These are phyloP conservation scores for Protosalanx chinensis DNA, from an alignment of 2,797 vertebrate species.

Conservation along the genomic window DNA sequence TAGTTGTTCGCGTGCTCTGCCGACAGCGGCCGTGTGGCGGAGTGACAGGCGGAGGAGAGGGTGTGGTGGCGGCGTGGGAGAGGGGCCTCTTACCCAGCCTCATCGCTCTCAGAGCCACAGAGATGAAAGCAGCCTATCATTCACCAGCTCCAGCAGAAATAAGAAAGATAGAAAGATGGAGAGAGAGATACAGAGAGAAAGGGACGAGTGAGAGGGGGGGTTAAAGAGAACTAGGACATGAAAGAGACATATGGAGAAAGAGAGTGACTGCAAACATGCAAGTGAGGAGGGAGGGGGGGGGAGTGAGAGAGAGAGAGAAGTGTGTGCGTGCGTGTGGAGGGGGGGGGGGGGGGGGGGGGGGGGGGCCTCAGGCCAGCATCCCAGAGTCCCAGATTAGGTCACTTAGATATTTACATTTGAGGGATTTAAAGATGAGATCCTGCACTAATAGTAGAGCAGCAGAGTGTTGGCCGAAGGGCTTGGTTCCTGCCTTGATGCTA, in stretches of 20 bases:
- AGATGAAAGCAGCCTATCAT: conserved; percentile 56
- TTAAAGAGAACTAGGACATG: conserved; percentile 3
- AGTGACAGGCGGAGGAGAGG: conserved; percentile 59
- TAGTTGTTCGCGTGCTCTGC: conserved; percentile 51
- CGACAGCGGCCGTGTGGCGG: conserved; percentile 59
- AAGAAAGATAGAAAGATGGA: neutral
- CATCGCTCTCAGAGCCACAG: conserved; percentile 24
- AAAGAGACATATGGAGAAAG: conserved; percentile 25
- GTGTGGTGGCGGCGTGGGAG: conserved; percentile 44
- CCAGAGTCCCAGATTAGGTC: conserved; percentile 53
- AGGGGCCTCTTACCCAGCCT: conserved; percentile 41
- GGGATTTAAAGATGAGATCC: conserved; percentile 45
- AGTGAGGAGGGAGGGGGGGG: conserved; percentile 19
- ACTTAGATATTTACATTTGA: conserved; percentile 57
- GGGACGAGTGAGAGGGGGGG: conserved; percentile 1
- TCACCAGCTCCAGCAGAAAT: conserved; percentile 48
- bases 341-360: neutral
- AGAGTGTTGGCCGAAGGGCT: conserved; percentile 35
- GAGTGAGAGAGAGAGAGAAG: conserved; percentile 4
- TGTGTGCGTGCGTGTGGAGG: neutral
- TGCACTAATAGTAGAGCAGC: conserved; percentile 40
- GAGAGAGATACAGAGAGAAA: conserved; percentile 6
- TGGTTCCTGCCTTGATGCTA: conserved; percentile 37
- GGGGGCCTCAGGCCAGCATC: conserved; percentile 23
- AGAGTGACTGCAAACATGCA: conserved; percentile 40